Evolutionary conservation across 2,113 vertebrate genomes (phyloP), one percentile per base, ranked within the genome.

Genomic region (Dendropsophus ebraccatus): DNA sequence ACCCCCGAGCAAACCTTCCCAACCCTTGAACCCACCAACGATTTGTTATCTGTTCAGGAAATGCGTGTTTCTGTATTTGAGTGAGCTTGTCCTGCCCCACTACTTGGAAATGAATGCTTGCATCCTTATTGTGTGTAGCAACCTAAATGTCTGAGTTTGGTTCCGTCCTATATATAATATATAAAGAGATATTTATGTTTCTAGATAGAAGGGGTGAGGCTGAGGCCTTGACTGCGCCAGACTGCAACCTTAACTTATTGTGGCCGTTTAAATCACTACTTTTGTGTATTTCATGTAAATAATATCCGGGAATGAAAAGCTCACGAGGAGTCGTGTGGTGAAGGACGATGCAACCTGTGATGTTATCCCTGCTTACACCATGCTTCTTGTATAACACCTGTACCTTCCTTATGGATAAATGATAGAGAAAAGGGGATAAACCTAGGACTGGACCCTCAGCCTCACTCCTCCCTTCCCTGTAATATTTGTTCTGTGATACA

Each of bases 401-500:
- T 75, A 41, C 17, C 21, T 32, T 69, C 65, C 65, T 35, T 21
- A 35, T 74, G n/a, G 23, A 49, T 62, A 32, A 13, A 58, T 56
- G 7, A 60, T 62, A 52, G 32, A 41, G 30, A n/a, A n/a, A n/a
- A 23, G 41, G 0, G 8, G 6, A 81, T 23, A 21, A 21, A 75
- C 7, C 10, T 45, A 60, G n/a, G 49, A 30, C 32, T 1, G 23
- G 30, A 50, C 11, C 56, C 75, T 78, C 65, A 81, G 84, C 77
- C 84, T 86, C 84, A 86, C 84, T 60, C 78, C 86, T 83, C 56
- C 19, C 49, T 49, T 81, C n/a, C 83, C 88, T 89, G 88, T 70
- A 87, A 87, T 75, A 86, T 69, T 70, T 87, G 85, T 87, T 81
- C 75, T 88, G 88, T 88, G 81, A 88, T 81, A 86, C 52, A 79